Evolutionary conservation across 2,888 invertebrate genomes (phyloP).

Genomic region (Hesperia comma): DNA sequence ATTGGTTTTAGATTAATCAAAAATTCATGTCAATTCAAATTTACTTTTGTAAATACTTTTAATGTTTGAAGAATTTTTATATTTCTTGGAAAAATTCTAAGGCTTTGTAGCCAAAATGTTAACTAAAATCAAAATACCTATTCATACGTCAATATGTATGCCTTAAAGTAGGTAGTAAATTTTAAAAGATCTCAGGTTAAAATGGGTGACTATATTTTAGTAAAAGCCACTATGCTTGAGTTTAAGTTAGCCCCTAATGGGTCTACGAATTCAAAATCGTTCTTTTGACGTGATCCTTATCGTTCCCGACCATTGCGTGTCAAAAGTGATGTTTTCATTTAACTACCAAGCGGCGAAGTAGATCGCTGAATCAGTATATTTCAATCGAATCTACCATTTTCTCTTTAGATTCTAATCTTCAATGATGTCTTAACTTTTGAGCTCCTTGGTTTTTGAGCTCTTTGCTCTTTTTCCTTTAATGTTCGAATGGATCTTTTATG

Average conservation of each 20-base stretch:
- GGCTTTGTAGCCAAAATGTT: neutral
- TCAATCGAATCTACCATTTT: conserved; percentile 15
- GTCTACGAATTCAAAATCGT: conserved; percentile 10
- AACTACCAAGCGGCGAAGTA: conserved; percentile 22
- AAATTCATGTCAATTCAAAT: neutral
- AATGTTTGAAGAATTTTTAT: too few relatives aligned
- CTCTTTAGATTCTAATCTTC: conserved; percentile 18
- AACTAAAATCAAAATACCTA: too few relatives aligned
- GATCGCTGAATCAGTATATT: conserved; percentile 21
- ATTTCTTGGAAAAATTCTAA: neutral
- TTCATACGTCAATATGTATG: neutral
- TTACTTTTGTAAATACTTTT: neutral
- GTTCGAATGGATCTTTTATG: too few relatives aligned
- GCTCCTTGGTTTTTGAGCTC: neutral
- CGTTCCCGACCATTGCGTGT: conserved; percentile 25
- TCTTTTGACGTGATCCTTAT: conserved; percentile 22
- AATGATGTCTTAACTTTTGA: conserved; percentile 19
- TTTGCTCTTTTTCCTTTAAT: neutral
- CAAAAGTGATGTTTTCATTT: conserved; percentile 33
- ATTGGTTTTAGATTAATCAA: neutral
- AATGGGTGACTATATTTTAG: neutral
- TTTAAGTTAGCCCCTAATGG: neutral
- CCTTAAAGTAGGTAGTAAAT: neutral
- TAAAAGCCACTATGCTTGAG: neutral
- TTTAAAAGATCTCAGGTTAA: conserved; percentile 3